These are phyloP conservation scores for Sebastes paucispinis DNA, from an alignment of 2,797 vertebrate genomes.

Conservation along the genomic window DNA sequence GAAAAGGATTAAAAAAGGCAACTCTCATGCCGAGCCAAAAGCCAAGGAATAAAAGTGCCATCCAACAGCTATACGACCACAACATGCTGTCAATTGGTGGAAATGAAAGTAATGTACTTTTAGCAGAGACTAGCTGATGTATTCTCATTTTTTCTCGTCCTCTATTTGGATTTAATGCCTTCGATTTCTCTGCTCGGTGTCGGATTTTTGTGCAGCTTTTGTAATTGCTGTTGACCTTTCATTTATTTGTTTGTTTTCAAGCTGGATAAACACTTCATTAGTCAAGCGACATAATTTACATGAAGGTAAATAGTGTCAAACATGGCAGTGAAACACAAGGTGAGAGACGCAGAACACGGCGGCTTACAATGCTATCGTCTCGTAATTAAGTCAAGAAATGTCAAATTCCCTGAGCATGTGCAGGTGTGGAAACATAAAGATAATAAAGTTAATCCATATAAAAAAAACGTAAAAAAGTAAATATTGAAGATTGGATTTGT, in stretches of 20 bases:
- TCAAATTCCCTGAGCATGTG: neutral
- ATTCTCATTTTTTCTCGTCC: neutral
- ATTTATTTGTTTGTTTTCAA: conserved; percentile 4
- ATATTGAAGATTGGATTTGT: conserved; percentile 8
- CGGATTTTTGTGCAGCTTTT: neutral
- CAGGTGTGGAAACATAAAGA: neutral
- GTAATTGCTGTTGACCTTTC: neutral
- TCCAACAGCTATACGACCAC: neutral
- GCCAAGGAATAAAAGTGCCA: too few species aligned
- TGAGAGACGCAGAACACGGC: neutral
- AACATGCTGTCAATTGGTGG: neutral
- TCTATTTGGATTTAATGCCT: neutral
- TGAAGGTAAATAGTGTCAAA: conserved; percentile 5
- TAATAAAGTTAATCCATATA: neutral
- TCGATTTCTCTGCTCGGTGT: neutral
- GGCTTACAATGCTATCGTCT: conserved; percentile 16
- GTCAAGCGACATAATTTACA: neutral
- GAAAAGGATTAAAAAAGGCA: too few species aligned
- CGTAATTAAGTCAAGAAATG: neutral
- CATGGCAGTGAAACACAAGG: conserved; percentile 7
- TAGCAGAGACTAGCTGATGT: neutral
- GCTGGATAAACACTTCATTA: neutral
- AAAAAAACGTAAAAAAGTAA: neutral
- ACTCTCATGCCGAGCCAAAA: too few species aligned
- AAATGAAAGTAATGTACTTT: neutral